A percentile compares a stretch with the other conserved stretches of the same genome.
These are phyloP conservation scores for Nemotelus nigrinus DNA, from an alignment of 2,888 invertebrate genomes.

Conservation along the genomic window DNA sequence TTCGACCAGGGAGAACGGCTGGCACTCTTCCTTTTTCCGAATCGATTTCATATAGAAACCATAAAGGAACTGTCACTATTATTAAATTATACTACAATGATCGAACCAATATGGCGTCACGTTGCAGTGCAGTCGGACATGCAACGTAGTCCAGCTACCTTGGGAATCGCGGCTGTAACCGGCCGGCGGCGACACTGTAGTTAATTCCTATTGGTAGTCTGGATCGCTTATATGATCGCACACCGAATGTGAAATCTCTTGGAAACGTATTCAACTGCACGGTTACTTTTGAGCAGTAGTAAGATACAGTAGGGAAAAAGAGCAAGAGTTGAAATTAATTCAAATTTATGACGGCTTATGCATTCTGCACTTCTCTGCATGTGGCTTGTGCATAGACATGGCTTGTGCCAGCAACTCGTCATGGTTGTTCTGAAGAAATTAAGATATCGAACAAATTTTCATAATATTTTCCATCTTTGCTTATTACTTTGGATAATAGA, in stretches of 20 bases:
- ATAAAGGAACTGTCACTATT: background rate
- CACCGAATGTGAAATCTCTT: background rate
- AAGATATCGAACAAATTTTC: too few relatives aligned
- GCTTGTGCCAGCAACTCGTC: too few relatives aligned
- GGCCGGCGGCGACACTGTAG: background rate
- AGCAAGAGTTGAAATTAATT: constrained; percentile 44
- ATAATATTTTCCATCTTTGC: too few relatives aligned
- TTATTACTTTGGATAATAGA: too few relatives aligned
- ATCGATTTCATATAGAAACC: constrained; percentile 26
- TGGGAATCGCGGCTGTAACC: background rate
- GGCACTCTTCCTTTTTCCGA: background rate
- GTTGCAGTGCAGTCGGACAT: constrained; percentile 6
- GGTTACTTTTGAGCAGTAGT: background rate
- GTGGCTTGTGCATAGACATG: too few relatives aligned
- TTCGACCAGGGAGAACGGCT: background rate
- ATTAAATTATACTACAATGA: constrained; percentile 23
- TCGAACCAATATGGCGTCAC: constrained; percentile 22
- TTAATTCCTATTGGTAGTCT: constrained; percentile 30
- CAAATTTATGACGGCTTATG: constrained; percentile 48
- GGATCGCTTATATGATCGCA: constrained; percentile 25
- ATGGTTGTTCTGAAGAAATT: too few relatives aligned
- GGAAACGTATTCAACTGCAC: background rate
- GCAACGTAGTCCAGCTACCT: constrained; percentile 2
- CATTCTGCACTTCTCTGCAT: constrained; percentile 14
- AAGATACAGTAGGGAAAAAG: constrained; percentile 20